Base-by-base conservation (phyloP, 2,888 invertebrate species). In the Venusia cambrica region DNA sequence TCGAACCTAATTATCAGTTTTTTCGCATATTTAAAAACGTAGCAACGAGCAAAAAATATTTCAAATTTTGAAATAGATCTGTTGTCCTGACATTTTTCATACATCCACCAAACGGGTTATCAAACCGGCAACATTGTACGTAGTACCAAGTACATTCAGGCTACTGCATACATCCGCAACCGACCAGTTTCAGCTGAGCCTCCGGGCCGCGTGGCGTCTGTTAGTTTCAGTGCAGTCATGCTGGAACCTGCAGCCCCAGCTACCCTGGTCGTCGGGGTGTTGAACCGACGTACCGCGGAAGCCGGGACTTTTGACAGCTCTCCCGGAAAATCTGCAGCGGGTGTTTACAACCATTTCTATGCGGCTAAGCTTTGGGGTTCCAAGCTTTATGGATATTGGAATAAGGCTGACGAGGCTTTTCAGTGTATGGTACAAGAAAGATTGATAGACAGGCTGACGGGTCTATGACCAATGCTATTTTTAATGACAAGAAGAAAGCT, bases 321-420 rank as follows among this genome's bases (percentile, higher is more conserved):
- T 57, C 70, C 74, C 69, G 77, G 76, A 73, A 77, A 74, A 73
- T 70, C 75, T 74, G 74, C 77, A 76, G 63, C 60, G 63, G 57
- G 69, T 63, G 61, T 67, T 58, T 56, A 37, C 36, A 44, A 48
- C 59, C 54, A 45, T 51, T 40, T 39, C 48, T 51, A 44, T 31
- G 6, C 27, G 26, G 27, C 12, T 28, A 46, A 33, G 48, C 45
- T 50, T 36, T 31, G 25, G 43, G 18, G 60, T 38, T 59, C 49
- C 57, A 32, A 46, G 58, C 65, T 53, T 46, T 52, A 36, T 10
- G 1, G 0, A 11, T 24, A 8, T 24, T n/a, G 45, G 0, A 36
- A 47, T 59, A 65, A 51, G 41, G 53, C 4, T 7, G 13, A 2
- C 3, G 15, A 24, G 8, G 2, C n/a, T 14, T 11, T 16, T 13